Conservation (phyloP, 1,140 invertebrate species). For the Habropoda laboriosa region DNA sequence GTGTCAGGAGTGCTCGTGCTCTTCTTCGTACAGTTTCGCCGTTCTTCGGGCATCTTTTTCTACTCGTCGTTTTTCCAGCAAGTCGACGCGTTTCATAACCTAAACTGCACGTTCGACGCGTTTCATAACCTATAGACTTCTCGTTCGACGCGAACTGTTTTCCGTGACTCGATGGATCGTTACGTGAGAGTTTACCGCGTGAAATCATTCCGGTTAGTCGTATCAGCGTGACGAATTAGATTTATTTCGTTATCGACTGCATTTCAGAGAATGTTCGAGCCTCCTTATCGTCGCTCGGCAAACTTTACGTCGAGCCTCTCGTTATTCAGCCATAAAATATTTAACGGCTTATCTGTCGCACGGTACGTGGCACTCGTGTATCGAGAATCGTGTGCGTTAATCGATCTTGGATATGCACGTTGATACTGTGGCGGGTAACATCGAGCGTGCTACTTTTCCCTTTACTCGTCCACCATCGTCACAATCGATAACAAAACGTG, state of each 20-base stretch:
- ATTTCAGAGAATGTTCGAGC: not conserved
- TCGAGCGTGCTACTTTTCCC: slow-evolving; percentile 28
- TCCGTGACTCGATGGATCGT: not conserved
- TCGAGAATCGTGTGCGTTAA: slow-evolving; percentile 4
- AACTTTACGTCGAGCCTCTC: not conserved
- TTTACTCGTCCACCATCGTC: not conserved
- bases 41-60: too few relatives aligned
- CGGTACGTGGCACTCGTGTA: not conserved
- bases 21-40: too few relatives aligned
- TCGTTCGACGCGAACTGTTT: too few relatives aligned
- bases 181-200: not conserved
- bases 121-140: too few relatives aligned
- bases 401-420: slow-evolving; percentile 11
- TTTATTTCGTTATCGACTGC: not conserved
- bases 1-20: too few relatives aligned
- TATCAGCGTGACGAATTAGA: slow-evolving; percentile 6
- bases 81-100: too few relatives aligned
- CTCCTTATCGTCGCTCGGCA: not conserved
- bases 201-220: not conserved
- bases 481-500: slow-evolving; percentile 22
- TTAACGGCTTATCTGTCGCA: not conserved
- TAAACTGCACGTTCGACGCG: too few relatives aligned
- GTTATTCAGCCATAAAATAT: not conserved
- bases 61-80: not conserved
- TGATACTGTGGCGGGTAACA: slow-evolving; percentile 21